These are phyloP conservation scores for Denticeps clupeoides DNA, from an alignment of 2,797 vertebrate species.

Conservation along the genomic window DNA sequence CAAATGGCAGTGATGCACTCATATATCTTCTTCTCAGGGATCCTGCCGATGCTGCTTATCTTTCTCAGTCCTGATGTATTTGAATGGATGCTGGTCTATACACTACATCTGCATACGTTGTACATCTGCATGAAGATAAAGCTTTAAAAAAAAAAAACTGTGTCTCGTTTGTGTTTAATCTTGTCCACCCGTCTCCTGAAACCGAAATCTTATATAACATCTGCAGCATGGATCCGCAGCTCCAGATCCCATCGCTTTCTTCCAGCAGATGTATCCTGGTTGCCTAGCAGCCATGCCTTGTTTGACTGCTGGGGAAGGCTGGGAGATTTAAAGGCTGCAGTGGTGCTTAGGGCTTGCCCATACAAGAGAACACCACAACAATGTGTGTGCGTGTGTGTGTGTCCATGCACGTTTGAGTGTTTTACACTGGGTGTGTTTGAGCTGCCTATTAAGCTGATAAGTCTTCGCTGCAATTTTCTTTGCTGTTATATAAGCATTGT, in stretches of 20 bases:
- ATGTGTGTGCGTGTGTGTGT: background rate
- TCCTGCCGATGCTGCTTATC: too few relatives aligned
- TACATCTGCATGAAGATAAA: too few relatives aligned
- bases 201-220: slow-evolving; percentile 53
- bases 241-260: slow-evolving; percentile 48
- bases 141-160: too few relatives aligned
- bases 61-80: too few relatives aligned
- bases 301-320: slow-evolving; percentile 56
- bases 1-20: background rate
- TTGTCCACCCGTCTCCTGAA: slow-evolving; percentile 8
- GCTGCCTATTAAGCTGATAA: slow-evolving; percentile 11
- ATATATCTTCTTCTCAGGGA: too few relatives aligned
- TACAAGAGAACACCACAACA: slow-evolving; percentile 14
- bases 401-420: background rate
- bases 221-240: slow-evolving; percentile 29
- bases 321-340: slow-evolving; percentile 42
- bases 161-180: too few relatives aligned
- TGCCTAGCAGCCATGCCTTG: slow-evolving; percentile 60
- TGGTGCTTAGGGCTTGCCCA: background rate
- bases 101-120: too few relatives aligned
- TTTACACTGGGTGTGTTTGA: slow-evolving; percentile 8
- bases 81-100: too few relatives aligned
- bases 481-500: slow-evolving; percentile 23
- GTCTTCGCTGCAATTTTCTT: slow-evolving; percentile 1
- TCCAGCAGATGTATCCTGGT: slow-evolving; percentile 49